Evolutionary conservation across 2,113 vertebrate species (phyloP).

Genomic region (Anser cygnoides): DNA sequence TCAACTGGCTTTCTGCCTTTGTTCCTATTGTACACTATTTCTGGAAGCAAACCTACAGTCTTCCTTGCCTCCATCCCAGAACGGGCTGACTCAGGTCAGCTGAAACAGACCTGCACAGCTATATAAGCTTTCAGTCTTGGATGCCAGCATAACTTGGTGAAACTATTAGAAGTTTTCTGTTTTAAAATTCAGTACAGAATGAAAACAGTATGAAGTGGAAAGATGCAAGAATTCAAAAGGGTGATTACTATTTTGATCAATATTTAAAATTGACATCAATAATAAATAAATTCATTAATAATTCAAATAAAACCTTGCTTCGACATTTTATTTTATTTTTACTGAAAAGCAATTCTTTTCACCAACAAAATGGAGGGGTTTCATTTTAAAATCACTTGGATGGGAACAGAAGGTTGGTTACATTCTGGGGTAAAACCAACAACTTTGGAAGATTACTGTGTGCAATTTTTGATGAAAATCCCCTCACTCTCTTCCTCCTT

Average conservation of each 20-base stretch:
- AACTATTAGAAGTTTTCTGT: neutral
- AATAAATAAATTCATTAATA: neutral
- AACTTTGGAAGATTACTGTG: neutral
- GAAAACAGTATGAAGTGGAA: neutral
- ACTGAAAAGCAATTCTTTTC: neutral
- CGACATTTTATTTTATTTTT: neutral
- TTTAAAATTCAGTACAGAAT: neutral
- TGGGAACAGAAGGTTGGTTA: neutral
- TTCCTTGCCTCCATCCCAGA: neutral
- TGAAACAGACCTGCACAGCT: neutral
- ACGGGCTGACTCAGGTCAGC: neutral
- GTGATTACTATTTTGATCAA: neutral
- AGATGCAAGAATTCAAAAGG: neutral
- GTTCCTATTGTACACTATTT: neutral
- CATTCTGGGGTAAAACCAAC: neutral
- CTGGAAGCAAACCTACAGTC: neutral
- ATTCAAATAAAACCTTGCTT: neutral
- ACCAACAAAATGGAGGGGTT: accelerated
- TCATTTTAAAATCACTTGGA: neutral
- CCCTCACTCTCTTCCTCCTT: neutral
- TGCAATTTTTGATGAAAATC: neutral
- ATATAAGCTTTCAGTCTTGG: neutral
- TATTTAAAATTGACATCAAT: neutral
- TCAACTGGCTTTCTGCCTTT: neutral
- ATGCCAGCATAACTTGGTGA: neutral